phyloP scores from a whole-genome alignment of 2,797 vertebrate species.

The Jordanella pulchra region DNA sequence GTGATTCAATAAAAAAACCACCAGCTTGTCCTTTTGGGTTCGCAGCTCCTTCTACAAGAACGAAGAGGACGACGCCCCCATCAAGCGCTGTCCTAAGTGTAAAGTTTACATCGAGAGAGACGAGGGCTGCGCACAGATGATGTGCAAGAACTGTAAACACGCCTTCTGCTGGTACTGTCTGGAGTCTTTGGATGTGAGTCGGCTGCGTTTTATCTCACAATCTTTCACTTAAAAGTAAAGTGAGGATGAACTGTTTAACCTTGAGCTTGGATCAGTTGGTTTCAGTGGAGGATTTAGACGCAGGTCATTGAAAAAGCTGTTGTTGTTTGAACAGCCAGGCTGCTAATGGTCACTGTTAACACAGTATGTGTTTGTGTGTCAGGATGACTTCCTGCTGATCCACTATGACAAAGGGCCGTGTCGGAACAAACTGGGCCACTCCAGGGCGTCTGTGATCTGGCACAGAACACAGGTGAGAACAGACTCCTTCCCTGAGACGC shows the following conservation, averaged over 20 bases:
- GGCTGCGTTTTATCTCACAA: neutral
- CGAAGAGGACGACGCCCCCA: slow-evolving; percentile 89
- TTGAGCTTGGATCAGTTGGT: neutral
- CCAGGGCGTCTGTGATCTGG: slow-evolving; percentile 98
- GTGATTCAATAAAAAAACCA: neutral
- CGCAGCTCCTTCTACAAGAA: slow-evolving; percentile 82
- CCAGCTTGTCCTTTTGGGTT: neutral
- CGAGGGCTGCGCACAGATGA: slow-evolving; percentile 99
- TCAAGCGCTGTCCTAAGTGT: slow-evolving; percentile 98
- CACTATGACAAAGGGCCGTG: slow-evolving; percentile 99
- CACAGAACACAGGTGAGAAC: slow-evolving; percentile 95
- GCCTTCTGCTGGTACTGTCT: slow-evolving; percentile 99
- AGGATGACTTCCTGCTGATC: slow-evolving; percentile 99
- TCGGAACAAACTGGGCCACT: slow-evolving; percentile 97
- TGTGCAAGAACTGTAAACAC: slow-evolving; percentile 99
- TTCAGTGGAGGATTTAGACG: neutral
- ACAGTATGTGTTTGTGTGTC: slow-evolving; percentile 41
- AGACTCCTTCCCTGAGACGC: slow-evolving; percentile 3
- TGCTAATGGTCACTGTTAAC: slow-evolving; percentile 41
- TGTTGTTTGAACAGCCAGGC: slow-evolving; percentile 34
- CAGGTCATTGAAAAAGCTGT: slow-evolving; percentile 53
- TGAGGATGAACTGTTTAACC: neutral
- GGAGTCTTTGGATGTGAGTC: slow-evolving; percentile 97
- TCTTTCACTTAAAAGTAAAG: neutral
- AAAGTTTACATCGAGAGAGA: slow-evolving; percentile 98